These are phyloP conservation scores for Neopelma chrysocephalum DNA, from an alignment of 2,797 vertebrate genomes.

Conservation along the genomic window DNA sequence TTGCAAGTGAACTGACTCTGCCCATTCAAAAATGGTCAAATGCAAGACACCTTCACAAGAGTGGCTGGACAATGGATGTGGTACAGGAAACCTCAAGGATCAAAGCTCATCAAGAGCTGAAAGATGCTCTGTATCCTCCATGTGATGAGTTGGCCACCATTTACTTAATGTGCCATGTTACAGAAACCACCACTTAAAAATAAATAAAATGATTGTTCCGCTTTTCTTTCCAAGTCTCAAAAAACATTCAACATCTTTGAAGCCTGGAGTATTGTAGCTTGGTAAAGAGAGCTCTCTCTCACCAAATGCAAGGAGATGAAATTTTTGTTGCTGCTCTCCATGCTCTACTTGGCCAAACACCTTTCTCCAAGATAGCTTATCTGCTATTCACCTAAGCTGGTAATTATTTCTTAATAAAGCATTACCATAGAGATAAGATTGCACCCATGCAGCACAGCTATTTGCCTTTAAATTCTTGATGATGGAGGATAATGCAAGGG, in stretches of 20 bases:
- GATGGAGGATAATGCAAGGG: conserved; percentile 3
- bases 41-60: not conserved
- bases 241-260: not conserved
- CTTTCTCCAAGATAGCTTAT: not conserved
- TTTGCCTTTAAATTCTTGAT: conserved; percentile 12
- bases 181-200: not conserved
- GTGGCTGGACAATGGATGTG: not conserved
- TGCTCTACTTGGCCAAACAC: not conserved
- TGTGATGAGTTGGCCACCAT: not conserved
- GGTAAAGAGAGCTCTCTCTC: not conserved
- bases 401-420: conserved; percentile 22
- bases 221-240: not conserved
- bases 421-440: not conserved
- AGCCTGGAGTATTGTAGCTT: not conserved
- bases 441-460: not conserved
- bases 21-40: not conserved
- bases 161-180: accelerated
- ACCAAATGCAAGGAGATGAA: not conserved
- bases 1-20: not conserved
- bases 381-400: not conserved
- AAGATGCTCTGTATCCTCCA: not conserved
- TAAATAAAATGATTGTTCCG: not conserved
- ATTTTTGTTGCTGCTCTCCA: not conserved
- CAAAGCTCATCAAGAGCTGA: not conserved
- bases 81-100: not conserved